Conservation (phyloP, 1,140 invertebrate species). For the Gryllus bimaculatus region DNA sequence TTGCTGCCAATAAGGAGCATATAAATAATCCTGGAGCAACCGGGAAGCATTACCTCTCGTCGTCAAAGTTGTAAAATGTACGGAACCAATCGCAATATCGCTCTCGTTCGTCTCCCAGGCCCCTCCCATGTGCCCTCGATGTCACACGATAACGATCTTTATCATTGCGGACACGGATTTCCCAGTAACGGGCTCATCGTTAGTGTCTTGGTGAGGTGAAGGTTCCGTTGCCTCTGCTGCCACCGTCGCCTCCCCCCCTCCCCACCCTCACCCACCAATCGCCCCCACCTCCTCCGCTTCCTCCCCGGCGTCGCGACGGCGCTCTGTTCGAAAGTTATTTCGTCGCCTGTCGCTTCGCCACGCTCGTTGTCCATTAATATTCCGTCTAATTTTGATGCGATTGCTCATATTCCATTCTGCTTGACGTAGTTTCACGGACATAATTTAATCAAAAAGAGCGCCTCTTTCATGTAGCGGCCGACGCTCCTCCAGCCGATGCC, state of each 20-base stretch:
- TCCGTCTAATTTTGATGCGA: constrained; percentile 3
- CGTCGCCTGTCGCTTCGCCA: not conserved
- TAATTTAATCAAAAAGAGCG: not conserved
- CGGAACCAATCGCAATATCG: not conserved
- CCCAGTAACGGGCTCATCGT: not conserved
- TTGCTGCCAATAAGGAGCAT: not conserved
- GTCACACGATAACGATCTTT: not conserved
- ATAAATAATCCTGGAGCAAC: not conserved
- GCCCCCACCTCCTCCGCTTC: not conserved
- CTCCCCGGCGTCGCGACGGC: not conserved
- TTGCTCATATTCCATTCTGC: constrained; percentile 4
- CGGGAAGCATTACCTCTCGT: not conserved
- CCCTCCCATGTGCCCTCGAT: not conserved
- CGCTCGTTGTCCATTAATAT: not conserved
- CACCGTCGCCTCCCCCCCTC: not conserved
- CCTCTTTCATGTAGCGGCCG: not conserved
- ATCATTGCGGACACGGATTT: not conserved
- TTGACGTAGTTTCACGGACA: not conserved
- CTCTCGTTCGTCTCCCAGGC: not conserved
- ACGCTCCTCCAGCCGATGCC: not conserved
- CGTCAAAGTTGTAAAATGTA: not conserved
- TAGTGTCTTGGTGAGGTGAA: not conserved
- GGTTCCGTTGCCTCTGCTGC: not conserved
- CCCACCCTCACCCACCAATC: not conserved
- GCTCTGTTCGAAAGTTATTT: not conserved